A percentile compares a stretch with the other conserved stretches of the same genome.
These are phyloP conservation scores for Scomber scombrus DNA, from an alignment of 2,113 vertebrate genomes.

Conservation along the genomic window DNA sequence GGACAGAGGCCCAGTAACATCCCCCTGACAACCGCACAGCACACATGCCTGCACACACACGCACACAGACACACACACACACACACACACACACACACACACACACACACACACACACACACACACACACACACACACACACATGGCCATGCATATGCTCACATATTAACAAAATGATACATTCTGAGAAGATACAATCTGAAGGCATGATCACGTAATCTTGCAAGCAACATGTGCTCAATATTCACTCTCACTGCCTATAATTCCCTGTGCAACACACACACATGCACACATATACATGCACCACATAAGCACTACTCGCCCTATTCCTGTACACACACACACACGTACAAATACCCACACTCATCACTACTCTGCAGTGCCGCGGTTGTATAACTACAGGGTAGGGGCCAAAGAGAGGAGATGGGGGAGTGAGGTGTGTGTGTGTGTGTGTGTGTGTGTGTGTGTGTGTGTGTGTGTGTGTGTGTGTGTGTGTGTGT, in stretches of 20 bases:
- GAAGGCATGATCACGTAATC: conserved; percentile 42
- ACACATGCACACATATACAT: not conserved
- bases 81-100: conserved; percentile 1
- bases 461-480: conserved; percentile 44
- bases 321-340: conserved; percentile 11
- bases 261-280: conserved; percentile 12
- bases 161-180: conserved; percentile 24
- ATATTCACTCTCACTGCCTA: conserved; percentile 48
- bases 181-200: conserved; percentile 27
- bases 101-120: not conserved
- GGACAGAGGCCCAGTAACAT: conserved; percentile 82
- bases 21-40: conserved; percentile 62
- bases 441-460: conserved; percentile 23
- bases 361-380: conserved; percentile 67
- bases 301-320: not conserved
- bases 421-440: conserved; percentile 27
- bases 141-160: too few species aligned
- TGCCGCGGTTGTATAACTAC: conserved; percentile 66
- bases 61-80: conserved; percentile 12
- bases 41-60: conserved; percentile 7
- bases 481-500: conserved; percentile 29
- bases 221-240: conserved; percentile 43
- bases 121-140: not conserved
- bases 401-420: conserved; percentile 48
- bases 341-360: not conserved